Base-by-base conservation (phyloP, 2,797 vertebrate genomes). In the Halcyon badia region DNA sequence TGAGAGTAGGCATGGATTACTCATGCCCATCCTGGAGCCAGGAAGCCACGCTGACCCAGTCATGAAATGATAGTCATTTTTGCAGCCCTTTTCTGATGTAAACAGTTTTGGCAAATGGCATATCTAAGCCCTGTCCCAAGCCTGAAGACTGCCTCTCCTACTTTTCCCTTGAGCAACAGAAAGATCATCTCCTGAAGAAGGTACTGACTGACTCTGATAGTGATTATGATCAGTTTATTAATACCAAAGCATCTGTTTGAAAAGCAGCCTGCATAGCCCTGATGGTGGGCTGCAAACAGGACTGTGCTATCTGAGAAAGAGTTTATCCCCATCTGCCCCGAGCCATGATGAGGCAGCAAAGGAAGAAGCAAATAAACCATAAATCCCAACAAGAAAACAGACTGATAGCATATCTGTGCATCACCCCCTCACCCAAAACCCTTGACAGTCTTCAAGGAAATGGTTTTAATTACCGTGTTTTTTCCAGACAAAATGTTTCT, bases 381-480 rank as follows among this genome's bases (percentile, higher is more conserved):
- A 92, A 96, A 96, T 85, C 75, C 78, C 64, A 66, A 49, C 42
- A 61, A 87, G 81, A 91, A 97, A 97, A 93, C 58, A 97, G 61
- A 76, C 68, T 71, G 86, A 68, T 10, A 88, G 73, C 48, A 11
- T 71, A 90, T 65, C 75, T 92, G 11, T 91, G 14, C 60, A 81
- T 39, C 0, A 0, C 25, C 8, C 13, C 10, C 33, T 95, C 56
- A 87, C 46, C 24, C 58, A 33, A 94, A 94, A 37, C 17, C 62
- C 35, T 68, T 94, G 25, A 83, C 15, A 90, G 49, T 56, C 62
- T 90, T 94, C 44, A 81, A 80, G 71, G 22, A 97, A 94, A 92
- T 72, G 2, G 51, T 73, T 95, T 97, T 88, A 91, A 95, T 90
- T 94, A 92, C 20, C 8, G 22, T 35, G 10, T 31, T 70, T 97